Evolutionary conservation across 2,888 invertebrate genomes (phyloP).

Genomic region (Argyresthia albistria): DNA sequence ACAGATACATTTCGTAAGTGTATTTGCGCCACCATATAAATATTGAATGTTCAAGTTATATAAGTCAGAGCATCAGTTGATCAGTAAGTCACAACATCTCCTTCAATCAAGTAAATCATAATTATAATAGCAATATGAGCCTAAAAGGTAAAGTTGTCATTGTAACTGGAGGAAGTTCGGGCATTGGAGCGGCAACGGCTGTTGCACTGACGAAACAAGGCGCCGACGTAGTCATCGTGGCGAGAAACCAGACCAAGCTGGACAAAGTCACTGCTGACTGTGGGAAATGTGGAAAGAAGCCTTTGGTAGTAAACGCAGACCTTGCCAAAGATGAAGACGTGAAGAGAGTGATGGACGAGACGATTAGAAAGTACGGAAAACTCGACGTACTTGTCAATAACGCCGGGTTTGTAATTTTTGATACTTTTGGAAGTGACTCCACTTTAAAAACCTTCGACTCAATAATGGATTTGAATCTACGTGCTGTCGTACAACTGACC

Average conservation of each 20-base stretch:
- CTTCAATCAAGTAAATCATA: too few species aligned
- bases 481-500: slow-evolving; percentile 76
- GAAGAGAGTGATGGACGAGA: slow-evolving; percentile 21
- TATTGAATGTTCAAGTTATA: too few species aligned
- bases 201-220: slow-evolving; percentile 27
- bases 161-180: slow-evolving; percentile 30
- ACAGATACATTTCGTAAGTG: too few species aligned
- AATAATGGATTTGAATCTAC: neutral
- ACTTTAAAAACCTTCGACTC: neutral
- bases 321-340: slow-evolving; percentile 22
- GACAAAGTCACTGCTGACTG: slow-evolving; percentile 21
- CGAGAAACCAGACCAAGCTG: slow-evolving; percentile 20
- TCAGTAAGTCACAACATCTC: too few species aligned
- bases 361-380: slow-evolving; percentile 21
- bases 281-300: slow-evolving; percentile 21
- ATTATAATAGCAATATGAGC: neutral
- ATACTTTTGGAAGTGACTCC: neutral
- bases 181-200: slow-evolving; percentile 31
- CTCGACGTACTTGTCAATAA: slow-evolving; percentile 32
- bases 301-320: slow-evolving; percentile 22
- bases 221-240: slow-evolving; percentile 28
- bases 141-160: slow-evolving; percentile 30
- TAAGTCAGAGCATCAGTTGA: too few species aligned
- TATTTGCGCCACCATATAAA: too few species aligned
- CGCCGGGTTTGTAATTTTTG: slow-evolving; percentile 19